A percentile compares a stretch with the other conserved stretches of the same genome.
Conservation (phyloP, 1,140 invertebrate species). For the Trichonephila inaurata region DNA sequence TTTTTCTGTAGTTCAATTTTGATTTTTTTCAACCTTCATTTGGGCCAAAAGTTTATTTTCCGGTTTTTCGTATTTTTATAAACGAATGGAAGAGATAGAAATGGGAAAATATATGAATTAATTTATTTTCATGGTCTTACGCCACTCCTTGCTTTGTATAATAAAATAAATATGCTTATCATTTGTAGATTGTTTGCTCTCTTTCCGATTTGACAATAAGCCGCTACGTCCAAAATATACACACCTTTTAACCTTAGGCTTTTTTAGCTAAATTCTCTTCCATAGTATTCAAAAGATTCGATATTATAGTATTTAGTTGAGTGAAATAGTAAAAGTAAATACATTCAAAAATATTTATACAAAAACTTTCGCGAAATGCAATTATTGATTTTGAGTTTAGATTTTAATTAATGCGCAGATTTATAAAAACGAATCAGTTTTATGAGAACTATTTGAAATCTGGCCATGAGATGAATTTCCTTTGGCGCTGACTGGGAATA, state of each 20-base stretch:
- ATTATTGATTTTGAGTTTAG: not conserved
- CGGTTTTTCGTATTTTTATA: too few species aligned
- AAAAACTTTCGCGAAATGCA: not conserved
- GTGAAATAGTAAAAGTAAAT: not conserved
- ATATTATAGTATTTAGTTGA: too few species aligned
- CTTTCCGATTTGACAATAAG: not conserved
- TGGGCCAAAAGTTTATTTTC: too few species aligned
- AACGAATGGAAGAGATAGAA: too few species aligned
- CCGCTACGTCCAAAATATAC: not conserved
- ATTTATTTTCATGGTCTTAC: too few species aligned
- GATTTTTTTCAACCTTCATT: too few species aligned
- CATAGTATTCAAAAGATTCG: not conserved
- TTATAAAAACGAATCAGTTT: not conserved
- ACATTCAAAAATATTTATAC: not conserved
- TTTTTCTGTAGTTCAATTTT: too few species aligned
- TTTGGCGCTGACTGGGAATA: not conserved
- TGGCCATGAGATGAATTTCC: slow-evolving; percentile 9
- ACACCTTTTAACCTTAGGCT: slow-evolving; percentile 9
- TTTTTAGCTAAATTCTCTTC: not conserved
- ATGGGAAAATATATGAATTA: too few species aligned
- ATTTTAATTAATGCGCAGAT: too few species aligned
- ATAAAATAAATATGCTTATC: too few species aligned
- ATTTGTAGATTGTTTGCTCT: not conserved
- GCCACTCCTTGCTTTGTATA: too few species aligned
- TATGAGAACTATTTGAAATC: not conserved